Evolutionary conservation across 2,113 vertebrate species (phyloP), one percentile per base, ranked within the genome.

Genomic region (Motacilla alba): DNA sequence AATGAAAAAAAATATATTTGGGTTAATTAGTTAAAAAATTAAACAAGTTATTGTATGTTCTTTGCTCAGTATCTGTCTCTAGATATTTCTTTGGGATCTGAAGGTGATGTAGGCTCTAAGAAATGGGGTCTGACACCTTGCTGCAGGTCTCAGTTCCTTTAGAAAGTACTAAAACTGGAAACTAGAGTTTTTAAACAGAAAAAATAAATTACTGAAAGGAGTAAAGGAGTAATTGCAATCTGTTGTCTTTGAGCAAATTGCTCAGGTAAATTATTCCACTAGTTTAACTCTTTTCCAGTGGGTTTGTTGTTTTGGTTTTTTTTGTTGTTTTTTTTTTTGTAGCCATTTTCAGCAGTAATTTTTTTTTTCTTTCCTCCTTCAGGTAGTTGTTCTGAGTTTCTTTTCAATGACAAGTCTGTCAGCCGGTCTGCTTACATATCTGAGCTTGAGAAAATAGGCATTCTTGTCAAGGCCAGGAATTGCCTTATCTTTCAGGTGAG

Each of bases 401-500:
- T 73, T 52, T 97, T 99, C 72, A 97, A 98, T 82, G 98, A 98
- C 56, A 92, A 39, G 18, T 33, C 84, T 58, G 93, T 99, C 63
- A 97, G 94, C 55, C 96, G 98, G n/a, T 96, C 97, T 73, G 72
- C 50, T 8, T 99, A 99, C 26, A 6, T 96, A 33, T 62, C 96
- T 55, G 98, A 99, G 92, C 97, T 99, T 67, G 97, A 98, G 94
- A 98, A 98, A 97, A 89, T 99, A 55, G 99, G 99, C 52, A 96
- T 99, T 67, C 93, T 99, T 94, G 98, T 98, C 83, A 99, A 98
- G 98, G 98, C 98, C 52, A 98, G 94, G 87, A 99, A 99, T 94
- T 99, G 98, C 80, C 95, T 99, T 23, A 98, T 99, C 92, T 99
- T 99, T 95, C 99, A 99, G 98, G 99, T 99, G 97, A 98, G 96